Base-by-base conservation (phyloP, 2,113 vertebrate genomes). In the Elachura formosa region DNA sequence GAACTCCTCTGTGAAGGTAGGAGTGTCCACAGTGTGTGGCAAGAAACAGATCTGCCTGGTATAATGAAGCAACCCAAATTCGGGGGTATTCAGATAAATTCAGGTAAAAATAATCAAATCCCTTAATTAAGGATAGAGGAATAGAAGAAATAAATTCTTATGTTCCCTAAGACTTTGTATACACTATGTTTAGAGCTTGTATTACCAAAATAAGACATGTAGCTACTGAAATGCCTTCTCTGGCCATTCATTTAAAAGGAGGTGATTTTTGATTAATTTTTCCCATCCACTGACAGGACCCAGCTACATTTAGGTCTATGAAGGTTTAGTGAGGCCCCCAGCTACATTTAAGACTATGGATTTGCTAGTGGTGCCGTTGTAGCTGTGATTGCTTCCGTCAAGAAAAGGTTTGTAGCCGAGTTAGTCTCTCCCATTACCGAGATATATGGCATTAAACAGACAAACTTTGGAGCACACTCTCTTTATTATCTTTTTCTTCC, bases 291-390 rank as follows among this genome's bases (percentile, higher is more conserved):
- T 66, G 51, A 43, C 15, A 59, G 34, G 56, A 34, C 29, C 19
- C 38, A 25, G 12, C 54, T 79, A 46, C 33, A 29, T 43, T 68
- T 63, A 43, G 34, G n/a, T 25, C 17, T 20, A 2, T 1, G 3
- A n/a, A n/a, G n/a, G n/a, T n/a, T n/a, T n/a, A 51, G 34, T 0
- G 0, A 61, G 12, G 34, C 34, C 41, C 29, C 19, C 38, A 25
- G 12, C 54, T 79, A 46, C 33, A 29, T 43, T 68, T 63, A 43
- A 38, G n/a, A 28, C 17, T 20, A 2, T 1, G 3, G 64, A 14
- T 67, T 72, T 52, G 10, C 31, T 59, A 52, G 23, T 20, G 54
- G 13, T 51, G 24, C 26, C 59, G 21, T 23, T 52, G 36, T 36
- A 38, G 36, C 55, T 81, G 19, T 14, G 36, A 26, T 56, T 25